phyloP scores from a whole-genome alignment of 1,140 invertebrate species.

The Bombus fervidus region DNA sequence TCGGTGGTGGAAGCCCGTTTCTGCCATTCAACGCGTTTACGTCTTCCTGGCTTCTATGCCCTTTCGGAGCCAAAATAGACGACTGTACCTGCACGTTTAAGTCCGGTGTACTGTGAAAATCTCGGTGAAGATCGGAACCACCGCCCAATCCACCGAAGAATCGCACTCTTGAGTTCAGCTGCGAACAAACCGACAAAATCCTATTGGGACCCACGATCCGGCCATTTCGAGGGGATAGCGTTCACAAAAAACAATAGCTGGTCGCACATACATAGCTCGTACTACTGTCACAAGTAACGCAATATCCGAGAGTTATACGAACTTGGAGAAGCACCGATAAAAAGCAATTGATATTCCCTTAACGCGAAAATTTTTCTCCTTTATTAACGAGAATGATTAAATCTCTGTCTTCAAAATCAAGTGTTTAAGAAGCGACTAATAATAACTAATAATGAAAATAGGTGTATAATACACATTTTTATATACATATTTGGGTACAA shows the following conservation, averaged over 20 bases:
- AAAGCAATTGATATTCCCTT: background rate
- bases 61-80: slow-evolving; percentile 79
- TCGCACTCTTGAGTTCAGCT: slow-evolving; percentile 82
- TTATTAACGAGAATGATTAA: too few relatives aligned
- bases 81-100: slow-evolving; percentile 83
- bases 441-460: too few relatives aligned
- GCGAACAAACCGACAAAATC: slow-evolving; percentile 57
- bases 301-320: background rate
- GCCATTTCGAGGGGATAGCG: background rate
- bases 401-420: too few relatives aligned
- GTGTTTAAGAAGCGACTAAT: too few relatives aligned
- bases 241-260: slow-evolving; percentile 28
- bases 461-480: too few relatives aligned
- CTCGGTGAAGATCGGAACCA: slow-evolving; percentile 88
- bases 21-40: slow-evolving; percentile 84
- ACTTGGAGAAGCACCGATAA: background rate
- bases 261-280: slow-evolving; percentile 24
- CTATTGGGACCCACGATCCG: background rate
- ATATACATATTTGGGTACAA: too few relatives aligned
- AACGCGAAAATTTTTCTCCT: too few relatives aligned
- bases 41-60: slow-evolving; percentile 90
- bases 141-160: slow-evolving; percentile 83
- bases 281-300: background rate
- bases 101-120: slow-evolving; percentile 95
- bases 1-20: slow-evolving; percentile 86